phyloP scores from a whole-genome alignment of 2,888 invertebrate species.

The Tuberolachnus salignus region DNA sequence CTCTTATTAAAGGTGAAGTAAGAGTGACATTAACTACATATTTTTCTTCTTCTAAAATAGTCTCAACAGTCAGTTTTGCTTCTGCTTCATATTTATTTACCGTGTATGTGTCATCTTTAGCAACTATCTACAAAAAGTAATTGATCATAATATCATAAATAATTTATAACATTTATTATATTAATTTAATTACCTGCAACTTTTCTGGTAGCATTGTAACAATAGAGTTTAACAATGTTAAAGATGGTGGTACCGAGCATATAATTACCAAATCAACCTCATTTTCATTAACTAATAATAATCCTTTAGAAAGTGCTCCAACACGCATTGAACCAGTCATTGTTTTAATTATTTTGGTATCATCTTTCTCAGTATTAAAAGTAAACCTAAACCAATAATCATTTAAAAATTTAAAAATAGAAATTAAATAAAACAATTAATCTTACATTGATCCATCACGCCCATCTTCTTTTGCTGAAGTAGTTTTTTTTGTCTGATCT shows the following conservation, averaged over 20 bases:
- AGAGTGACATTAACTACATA: constrained; percentile 84
- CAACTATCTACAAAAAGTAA: constrained; percentile 64
- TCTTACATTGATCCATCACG: constrained; percentile 80
- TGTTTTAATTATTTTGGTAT: constrained; percentile 67
- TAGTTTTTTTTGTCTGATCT: constrained; percentile 60
- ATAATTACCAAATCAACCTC: constrained; percentile 91
- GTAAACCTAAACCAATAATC: constrained; percentile 66
- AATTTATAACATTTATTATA: too few species aligned
- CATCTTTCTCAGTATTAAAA: constrained; percentile 73
- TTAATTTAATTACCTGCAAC: constrained; percentile 66
- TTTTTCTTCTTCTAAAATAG: constrained; percentile 71
- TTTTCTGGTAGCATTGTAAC: constrained; percentile 83
- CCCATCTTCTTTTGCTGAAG: constrained; percentile 71
- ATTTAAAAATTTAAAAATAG: constrained; percentile 54
- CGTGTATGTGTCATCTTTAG: constrained; percentile 78
- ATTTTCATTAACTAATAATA: constrained; percentile 87
- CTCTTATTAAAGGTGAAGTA: constrained; percentile 92
- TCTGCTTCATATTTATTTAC: constrained; percentile 84
- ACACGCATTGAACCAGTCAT: constrained; percentile 97
- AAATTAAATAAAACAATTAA: constrained; percentile 57
- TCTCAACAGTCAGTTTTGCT: constrained; percentile 78
- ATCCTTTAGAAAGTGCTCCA: constrained; percentile 86
- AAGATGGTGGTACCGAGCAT: constrained; percentile 94
- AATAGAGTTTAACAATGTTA: constrained; percentile 82
- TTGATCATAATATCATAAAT: neutral